phyloP scores from a whole-genome alignment of 2,113 vertebrate genomes.

The Cephalopterus ornatus region DNA sequence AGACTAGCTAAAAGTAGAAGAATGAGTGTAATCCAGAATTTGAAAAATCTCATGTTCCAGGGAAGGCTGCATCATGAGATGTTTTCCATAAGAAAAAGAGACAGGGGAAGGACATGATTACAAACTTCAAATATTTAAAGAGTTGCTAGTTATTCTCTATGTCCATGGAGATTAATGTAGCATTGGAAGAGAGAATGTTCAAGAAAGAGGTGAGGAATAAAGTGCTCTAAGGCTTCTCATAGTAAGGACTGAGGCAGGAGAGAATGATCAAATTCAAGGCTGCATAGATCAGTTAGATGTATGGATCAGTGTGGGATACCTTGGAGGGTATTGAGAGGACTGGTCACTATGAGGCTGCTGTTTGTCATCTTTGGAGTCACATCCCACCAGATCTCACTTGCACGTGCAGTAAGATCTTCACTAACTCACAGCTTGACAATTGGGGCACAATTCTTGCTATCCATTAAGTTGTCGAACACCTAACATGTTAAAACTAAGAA shows the following conservation, averaged over 20 bases:
- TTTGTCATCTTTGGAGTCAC: background rate
- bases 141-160: background rate
- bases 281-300: background rate
- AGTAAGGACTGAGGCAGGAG: background rate
- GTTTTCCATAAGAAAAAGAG: background rate
- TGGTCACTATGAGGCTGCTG: background rate
- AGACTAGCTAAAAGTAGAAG: background rate
- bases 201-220: background rate
- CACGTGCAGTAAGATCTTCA: background rate
- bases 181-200: background rate
- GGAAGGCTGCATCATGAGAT: background rate
- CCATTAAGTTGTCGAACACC: constrained; percentile 22
- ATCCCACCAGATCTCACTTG: background rate
- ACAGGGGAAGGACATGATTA: background rate
- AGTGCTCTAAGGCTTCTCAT: background rate
- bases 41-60: background rate
- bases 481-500: background rate
- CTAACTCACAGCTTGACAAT: background rate
- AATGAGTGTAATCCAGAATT: background rate
- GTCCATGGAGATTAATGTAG: background rate
- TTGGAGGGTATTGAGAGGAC: background rate
- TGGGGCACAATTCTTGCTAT: background rate
- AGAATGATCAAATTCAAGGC: background rate
- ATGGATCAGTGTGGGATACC: background rate
- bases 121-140: background rate